Conservation (phyloP, 2,888 invertebrate genomes). For the Pyrocoelia pectoralis region DNA sequence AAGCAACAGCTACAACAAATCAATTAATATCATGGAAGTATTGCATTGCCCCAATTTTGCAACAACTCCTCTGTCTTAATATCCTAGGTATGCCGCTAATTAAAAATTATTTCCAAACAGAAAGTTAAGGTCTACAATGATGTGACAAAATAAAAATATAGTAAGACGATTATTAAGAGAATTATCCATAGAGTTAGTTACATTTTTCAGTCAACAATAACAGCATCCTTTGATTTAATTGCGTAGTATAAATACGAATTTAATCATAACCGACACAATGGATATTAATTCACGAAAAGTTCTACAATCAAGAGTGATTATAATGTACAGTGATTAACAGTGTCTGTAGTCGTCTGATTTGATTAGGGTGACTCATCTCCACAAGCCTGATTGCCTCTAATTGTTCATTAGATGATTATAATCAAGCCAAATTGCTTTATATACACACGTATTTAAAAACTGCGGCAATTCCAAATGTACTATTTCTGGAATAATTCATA, state of each 20-base stretch:
- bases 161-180: too few species aligned
- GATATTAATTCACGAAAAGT: conserved; percentile 53
- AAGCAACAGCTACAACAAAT: too few species aligned
- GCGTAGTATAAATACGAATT: conserved; percentile 23
- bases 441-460: conserved; percentile 18
- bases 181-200: too few species aligned
- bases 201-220: too few species aligned
- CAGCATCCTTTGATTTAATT: conserved; percentile 17
- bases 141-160: too few species aligned
- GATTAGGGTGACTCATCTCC: conserved; percentile 50
- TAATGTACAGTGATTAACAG: conserved; percentile 53
- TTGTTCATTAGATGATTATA: conserved; percentile 48
- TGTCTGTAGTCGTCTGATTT: conserved; percentile 44
- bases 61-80: too few species aligned
- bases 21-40: too few species aligned
- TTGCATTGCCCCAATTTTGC: too few species aligned
- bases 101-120: too few species aligned
- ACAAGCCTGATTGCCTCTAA: conserved; percentile 52
- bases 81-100: too few species aligned
- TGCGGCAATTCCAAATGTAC: not conserved
- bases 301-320: conserved; percentile 51
- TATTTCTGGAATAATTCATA: conserved; percentile 14
- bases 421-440: conserved; percentile 33
- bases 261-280: conserved; percentile 48
- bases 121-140: too few species aligned